Percentiles rank a stretch among this genome's conserved stretches.
Evolutionary conservation across 2,797 vertebrate genomes (phyloP).

Genomic region (Spinus olivaceus): DNA sequence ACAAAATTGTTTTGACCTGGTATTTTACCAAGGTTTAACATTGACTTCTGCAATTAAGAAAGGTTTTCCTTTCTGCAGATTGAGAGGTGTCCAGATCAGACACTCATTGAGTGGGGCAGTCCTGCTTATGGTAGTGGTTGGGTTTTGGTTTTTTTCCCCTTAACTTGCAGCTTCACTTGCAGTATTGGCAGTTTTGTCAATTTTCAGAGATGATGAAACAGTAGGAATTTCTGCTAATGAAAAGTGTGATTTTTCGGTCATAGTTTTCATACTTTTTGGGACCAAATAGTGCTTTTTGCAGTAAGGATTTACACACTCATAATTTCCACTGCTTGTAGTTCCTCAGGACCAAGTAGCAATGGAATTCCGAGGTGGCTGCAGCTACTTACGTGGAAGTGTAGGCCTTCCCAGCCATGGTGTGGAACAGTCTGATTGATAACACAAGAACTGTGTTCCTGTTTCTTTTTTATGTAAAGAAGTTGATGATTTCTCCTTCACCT

Average conservation of each 20-base stretch:
- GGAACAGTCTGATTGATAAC: neutral
- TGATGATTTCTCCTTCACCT: neutral
- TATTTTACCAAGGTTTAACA: neutral
- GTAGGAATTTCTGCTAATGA: neutral
- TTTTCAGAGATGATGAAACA: neutral
- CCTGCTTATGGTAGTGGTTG: neutral
- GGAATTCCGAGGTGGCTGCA: neutral
- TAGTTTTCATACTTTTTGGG: neutral
- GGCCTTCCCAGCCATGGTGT: neutral
- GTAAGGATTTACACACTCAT: neutral
- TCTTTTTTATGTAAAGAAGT: neutral
- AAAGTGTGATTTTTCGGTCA: neutral
- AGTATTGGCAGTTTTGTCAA: neutral
- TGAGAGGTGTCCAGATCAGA: neutral
- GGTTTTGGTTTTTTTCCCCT: fast-evolving
- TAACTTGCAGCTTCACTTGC: neutral
- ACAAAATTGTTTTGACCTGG: neutral
- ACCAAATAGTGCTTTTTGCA: neutral
- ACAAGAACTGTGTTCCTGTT: neutral
- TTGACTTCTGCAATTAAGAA: neutral
- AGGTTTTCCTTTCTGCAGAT: neutral
- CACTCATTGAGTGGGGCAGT: neutral
- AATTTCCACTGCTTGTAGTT: neutral
- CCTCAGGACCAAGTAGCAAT: neutral
- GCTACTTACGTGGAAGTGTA: neutral